phyloP scores from a whole-genome alignment of 2,888 invertebrate genomes.

The Drosophila borborema region DNA sequence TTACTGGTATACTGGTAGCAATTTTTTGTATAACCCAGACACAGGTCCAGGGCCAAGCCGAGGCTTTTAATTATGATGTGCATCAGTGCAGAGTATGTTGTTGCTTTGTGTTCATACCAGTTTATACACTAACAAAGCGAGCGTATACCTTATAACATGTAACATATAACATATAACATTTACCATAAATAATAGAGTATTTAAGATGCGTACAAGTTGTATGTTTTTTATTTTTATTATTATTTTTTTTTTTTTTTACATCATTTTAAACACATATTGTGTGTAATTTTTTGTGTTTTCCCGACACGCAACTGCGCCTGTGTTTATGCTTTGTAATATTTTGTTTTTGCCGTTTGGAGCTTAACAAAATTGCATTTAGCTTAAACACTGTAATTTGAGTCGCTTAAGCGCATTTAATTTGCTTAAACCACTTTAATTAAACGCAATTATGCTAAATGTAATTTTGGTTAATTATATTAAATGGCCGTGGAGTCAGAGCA shows the following conservation, averaged over 20 bases:
- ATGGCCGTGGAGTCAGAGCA: conserved; percentile 14
- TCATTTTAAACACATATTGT: conserved; percentile 36
- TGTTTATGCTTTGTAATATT: conserved; percentile 47
- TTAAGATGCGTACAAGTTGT: not conserved
- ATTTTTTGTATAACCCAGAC: conserved; percentile 35
- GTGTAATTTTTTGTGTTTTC: conserved; percentile 37
- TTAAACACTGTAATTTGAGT: conserved; percentile 76
- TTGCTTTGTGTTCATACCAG: conserved; percentile 16
- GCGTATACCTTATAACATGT: not conserved
- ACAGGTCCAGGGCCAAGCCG: not conserved
- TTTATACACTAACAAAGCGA: conserved; percentile 12
- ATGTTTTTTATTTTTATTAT: not conserved
- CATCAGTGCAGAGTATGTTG: conserved; percentile 10
- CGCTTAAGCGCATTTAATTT: conserved; percentile 73
- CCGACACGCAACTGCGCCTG: conserved; percentile 63
- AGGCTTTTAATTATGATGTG: conserved; percentile 65
- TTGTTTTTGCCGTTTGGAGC: conserved; percentile 36
- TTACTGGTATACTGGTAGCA: not conserved
- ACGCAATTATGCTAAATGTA: conserved; percentile 60
- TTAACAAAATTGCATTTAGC: conserved; percentile 71
- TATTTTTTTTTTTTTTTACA: conserved; percentile 15
- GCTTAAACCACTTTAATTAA: conserved; percentile 72
- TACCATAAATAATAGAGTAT: conserved; percentile 17
- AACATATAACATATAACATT: conserved; percentile 3
- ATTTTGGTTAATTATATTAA: conserved; percentile 54